Conservation (phyloP, 1,140 invertebrate genomes). For the Drosophila persimilis region DNA sequence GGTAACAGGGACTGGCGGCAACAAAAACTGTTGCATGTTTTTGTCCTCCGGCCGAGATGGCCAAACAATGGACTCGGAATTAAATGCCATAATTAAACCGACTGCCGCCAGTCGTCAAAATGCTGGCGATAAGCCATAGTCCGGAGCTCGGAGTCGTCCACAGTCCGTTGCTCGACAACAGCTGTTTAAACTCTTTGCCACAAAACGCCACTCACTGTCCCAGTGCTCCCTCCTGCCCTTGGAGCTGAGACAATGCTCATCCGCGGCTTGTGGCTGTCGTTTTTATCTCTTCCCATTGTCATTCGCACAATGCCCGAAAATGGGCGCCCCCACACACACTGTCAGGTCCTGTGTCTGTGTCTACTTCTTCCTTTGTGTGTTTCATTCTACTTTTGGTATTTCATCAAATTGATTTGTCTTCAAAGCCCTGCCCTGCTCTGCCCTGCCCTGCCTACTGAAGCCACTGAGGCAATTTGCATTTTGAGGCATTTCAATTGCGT, state of each 20-base stretch:
- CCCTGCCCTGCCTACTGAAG: slow-evolving; percentile 16
- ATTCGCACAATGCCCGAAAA: slow-evolving; percentile 68
- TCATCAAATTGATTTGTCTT: slow-evolving; percentile 74
- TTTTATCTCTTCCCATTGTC: slow-evolving; percentile 72
- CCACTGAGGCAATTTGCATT: slow-evolving; percentile 68
- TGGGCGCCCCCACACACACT: slow-evolving; percentile 33
- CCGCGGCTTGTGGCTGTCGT: slow-evolving; percentile 66
- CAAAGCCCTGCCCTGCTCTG: slow-evolving; percentile 25
- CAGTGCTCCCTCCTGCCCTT: slow-evolving; percentile 1
- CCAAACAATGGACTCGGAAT: slow-evolving; percentile 55
- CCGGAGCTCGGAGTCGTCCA: neutral
- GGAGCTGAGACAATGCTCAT: slow-evolving; percentile 57
- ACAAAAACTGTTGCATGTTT: slow-evolving; percentile 68
- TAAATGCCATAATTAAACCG: slow-evolving; percentile 69
- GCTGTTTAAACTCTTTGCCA: slow-evolving; percentile 65
- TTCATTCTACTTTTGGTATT: slow-evolving; percentile 24
- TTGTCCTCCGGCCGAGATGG: slow-evolving; percentile 31
- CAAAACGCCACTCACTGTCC: slow-evolving; percentile 41
- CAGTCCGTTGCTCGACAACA: slow-evolving; percentile 27
- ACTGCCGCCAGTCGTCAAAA: slow-evolving; percentile 44
- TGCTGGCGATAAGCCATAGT: slow-evolving; percentile 55
- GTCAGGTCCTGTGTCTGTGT: slow-evolving; percentile 16
- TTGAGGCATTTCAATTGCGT: slow-evolving; percentile 72
- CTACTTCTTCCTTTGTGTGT: neutral
- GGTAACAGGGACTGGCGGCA: neutral